These are phyloP conservation scores for Araneus ventricosus DNA, from an alignment of 1,140 invertebrate genomes.

Conservation along the genomic window DNA sequence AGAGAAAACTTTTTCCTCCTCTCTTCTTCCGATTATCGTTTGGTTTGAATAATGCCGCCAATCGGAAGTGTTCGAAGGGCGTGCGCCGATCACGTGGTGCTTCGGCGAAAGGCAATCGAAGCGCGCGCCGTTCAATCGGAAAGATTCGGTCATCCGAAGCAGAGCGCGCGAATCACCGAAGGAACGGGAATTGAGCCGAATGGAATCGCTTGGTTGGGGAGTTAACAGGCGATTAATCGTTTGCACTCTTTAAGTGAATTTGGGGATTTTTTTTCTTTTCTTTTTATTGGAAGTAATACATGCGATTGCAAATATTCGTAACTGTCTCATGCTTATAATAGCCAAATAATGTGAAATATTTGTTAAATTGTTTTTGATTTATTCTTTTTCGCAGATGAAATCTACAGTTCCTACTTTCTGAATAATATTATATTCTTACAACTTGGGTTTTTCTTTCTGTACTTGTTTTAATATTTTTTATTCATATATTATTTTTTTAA, in stretches of 20 bases:
- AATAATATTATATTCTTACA: too few species aligned
- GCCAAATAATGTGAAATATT: too few species aligned
- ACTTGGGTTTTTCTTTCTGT: too few species aligned
- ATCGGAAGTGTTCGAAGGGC: slow-evolving; percentile 58
- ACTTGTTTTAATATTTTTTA: too few species aligned
- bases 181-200: not conserved
- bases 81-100: slow-evolving; percentile 64
- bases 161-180: not conserved
- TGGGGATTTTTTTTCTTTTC: too few species aligned
- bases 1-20: slow-evolving; percentile 38
- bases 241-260: too few species aligned
- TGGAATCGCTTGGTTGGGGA: not conserved
- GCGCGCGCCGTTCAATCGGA: slow-evolving; percentile 63
- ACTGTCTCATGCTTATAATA: not conserved
- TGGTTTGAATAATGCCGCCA: slow-evolving; percentile 64
- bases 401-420: too few species aligned
- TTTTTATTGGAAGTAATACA: not conserved
- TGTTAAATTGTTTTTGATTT: too few species aligned
- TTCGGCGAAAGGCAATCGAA: slow-evolving; percentile 63
- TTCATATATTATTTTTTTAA: too few species aligned
- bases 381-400: too few species aligned
- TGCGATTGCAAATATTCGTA: not conserved
- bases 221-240: too few species aligned
- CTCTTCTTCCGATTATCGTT: slow-evolving; percentile 61
- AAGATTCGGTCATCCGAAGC: slow-evolving; percentile 7